Conservation (phyloP, 2,888 invertebrate genomes). For the Theretra japonica region DNA sequence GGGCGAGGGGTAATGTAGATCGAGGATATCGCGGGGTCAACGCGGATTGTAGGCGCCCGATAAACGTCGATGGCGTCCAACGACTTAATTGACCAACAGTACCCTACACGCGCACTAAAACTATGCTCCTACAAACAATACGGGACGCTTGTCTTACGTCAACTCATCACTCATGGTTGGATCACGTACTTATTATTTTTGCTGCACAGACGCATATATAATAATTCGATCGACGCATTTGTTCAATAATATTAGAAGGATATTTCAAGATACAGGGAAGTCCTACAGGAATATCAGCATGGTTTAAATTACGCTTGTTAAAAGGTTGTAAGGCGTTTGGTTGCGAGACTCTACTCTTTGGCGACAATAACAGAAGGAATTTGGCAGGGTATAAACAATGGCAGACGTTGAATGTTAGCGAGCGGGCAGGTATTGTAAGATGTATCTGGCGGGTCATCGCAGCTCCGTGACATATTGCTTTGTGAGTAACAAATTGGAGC, state of each 20-base stretch:
- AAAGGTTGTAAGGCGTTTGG: not conserved
- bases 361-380: not conserved
- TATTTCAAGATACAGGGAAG: too few species aligned
- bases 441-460: not conserved
- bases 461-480: slow-evolving; percentile 16
- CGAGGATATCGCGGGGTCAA: slow-evolving; percentile 84
- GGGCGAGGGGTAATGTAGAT: slow-evolving; percentile 73
- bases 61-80: slow-evolving; percentile 71
- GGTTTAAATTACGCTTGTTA: not conserved
- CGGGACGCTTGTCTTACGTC: not conserved
- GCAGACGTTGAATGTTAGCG: not conserved
- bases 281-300: too few species aligned
- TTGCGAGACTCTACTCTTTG: not conserved
- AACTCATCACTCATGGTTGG: not conserved
- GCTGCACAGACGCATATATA: too few species aligned
- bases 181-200: not conserved
- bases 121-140: slow-evolving; percentile 9
- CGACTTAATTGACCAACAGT: slow-evolving; percentile 59
- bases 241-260: too few species aligned
- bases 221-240: too few species aligned
- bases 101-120: slow-evolving; percentile 40
- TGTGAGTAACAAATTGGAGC: slow-evolving; percentile 22
- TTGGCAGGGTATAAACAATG: not conserved
- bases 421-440: not conserved
- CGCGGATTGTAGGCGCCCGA: slow-evolving; percentile 83